Base-by-base conservation (phyloP, 2,113 vertebrate genomes). In the Oreochromis aureus region DNA sequence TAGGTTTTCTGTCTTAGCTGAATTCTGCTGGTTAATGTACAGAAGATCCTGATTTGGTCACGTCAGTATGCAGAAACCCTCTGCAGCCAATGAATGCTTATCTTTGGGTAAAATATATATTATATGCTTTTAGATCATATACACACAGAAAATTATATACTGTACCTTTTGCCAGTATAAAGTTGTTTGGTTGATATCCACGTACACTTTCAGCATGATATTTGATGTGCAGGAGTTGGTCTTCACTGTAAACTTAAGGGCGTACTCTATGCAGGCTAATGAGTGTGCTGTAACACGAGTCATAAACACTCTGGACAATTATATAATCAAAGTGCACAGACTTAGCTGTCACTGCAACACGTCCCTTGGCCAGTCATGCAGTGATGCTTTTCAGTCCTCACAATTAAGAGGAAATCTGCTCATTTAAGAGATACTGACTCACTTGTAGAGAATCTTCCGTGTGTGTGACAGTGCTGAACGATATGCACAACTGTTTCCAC, bases 321-420 rank as follows among this genome's bases (percentile, higher is more conserved):
- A 7, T 0, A 39, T 39, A 71, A 71, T 73, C 39, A 73, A 73
- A 73, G 39, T 24, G 16, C 58, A 46, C n/a, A 55, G 22, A 78
- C 15, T 1, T 80, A 27, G 22, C 87, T 85, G 86, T 34, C 88
- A n/a, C n/a, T 39, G 22, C 71, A 46, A 13, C 39, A 18, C 2
- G 56, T 32, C 79, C 44, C 32, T 56, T 59, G 54, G 84, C 88
- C 86, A 85, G 80, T 81, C 80, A 0, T 63, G 66, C 55, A 82
- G 27, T 44, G 81, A 71, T 79, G 69, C 83, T 76, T 81, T 66
- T 81, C 79, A 87, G 81, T 83, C 78, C 19, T 61, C 56, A 71
- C 84, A 76, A 81, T 71, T 32, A 39, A 18, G 6, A 82, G 54
- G 86, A 83, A 58, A 32, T 58, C 66, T 71, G 39, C 34, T 56